Evolutionary conservation across 2,797 vertebrate genomes (phyloP).

Genomic region (Chaenodraco wilsoni): DNA sequence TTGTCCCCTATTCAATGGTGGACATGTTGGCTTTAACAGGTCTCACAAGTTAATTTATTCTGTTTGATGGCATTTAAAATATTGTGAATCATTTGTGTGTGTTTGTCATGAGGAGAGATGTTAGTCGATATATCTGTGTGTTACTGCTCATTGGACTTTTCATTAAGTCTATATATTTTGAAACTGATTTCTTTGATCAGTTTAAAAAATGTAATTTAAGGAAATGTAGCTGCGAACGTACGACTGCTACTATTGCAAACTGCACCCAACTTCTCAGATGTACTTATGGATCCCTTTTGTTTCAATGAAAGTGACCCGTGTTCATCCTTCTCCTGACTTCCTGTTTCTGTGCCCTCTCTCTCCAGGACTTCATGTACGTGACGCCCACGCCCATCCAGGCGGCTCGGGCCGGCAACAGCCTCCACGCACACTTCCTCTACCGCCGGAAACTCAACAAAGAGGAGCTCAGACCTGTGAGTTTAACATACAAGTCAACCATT

Average conservation of each 20-base stretch:
- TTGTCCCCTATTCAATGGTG: not conserved
- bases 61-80: not conserved
- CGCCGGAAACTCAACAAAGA: conserved; percentile 85
- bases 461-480: conserved; percentile 86
- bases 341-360: conserved; percentile 6
- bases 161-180: too few species aligned
- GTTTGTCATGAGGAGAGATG: not conserved
- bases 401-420: conserved; percentile 84
- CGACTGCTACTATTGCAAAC: not conserved
- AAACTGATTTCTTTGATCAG: too few species aligned
- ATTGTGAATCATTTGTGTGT: conserved; percentile 8
- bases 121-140: not conserved
- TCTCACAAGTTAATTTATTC: not conserved
- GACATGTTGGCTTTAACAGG: not conserved
- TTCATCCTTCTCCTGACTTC: not conserved
- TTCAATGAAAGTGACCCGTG: not conserved
- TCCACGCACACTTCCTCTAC: conserved; percentile 83
- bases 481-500: not conserved
- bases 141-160: not conserved
- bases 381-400: conserved; percentile 89
- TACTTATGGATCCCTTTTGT: not conserved
- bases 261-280: not conserved
- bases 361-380: conserved; percentile 91
- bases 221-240: too few species aligned
- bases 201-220: too few species aligned